Evolutionary conservation across 64 coral and sea anemone species (phyloP), one percentile per base, ranked within the genome.

Genomic region (Astreopora myriophthalma): DNA sequence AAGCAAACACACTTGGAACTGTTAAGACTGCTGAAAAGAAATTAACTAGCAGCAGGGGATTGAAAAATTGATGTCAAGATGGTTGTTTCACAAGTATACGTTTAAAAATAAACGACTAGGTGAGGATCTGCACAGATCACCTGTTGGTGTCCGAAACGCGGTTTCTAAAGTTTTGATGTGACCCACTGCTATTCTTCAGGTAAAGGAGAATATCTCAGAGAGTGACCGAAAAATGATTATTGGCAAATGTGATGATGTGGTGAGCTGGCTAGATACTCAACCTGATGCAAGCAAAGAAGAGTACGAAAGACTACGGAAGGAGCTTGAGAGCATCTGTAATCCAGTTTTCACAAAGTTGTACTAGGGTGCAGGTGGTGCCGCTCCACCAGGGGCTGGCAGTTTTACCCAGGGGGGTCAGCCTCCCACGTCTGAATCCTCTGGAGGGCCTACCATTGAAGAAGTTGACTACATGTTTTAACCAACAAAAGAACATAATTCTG

Each of bases 401-500:
- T 31, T 67, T 17, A 76, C 77, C 22, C 61, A 28, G 3, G 88
- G 89, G 17, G 76, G 85, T 8, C 42, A 61, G 25, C 74, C 88
- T 91, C 42, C 63, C 19, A 48, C 37, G 2, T 74, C 68, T 14
- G 92, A 74, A 60, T 75, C 67, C 27, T 73, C 92, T 33, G 39
- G 60, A 60, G 92, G 93, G 5, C 93, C 93, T 20, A 95, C 93
- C 29, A 95, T 95, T 63, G 93, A 95, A 85, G 93, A 95, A 71
- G 93, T 95, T 28, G 93, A 95, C 62, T 95, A 90, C n/a, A n/a
- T n/a, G n/a, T n/a, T n/a, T n/a, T n/a, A n/a, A n/a, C n/a, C n/a
- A n/a, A n/a, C n/a, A n/a, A n/a, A n/a, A n/a, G n/a, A n/a, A n/a
- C n/a, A n/a, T n/a, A n/a, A n/a, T n/a, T n/a, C n/a, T n/a, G n/a